These are phyloP conservation scores for Oryzias woworae DNA, from an alignment of 2,113 vertebrate genomes.

Conservation along the genomic window DNA sequence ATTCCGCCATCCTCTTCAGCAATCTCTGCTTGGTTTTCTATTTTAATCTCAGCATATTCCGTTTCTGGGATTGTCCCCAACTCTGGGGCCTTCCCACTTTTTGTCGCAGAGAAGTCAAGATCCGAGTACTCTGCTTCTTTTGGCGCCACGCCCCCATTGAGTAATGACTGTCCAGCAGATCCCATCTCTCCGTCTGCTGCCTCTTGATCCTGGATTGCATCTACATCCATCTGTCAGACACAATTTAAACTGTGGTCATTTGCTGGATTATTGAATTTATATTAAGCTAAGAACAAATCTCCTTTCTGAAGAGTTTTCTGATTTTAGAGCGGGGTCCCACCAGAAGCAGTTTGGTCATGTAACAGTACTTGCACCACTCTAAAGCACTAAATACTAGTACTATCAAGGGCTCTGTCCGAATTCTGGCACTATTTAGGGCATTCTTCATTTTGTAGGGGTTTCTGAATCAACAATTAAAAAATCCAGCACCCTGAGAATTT, in stretches of 20 bases:
- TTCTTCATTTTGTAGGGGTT: no score
- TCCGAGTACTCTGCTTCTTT: constrained; percentile 58
- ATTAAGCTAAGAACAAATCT: no score
- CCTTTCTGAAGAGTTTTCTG: no score
- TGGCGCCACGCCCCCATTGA: neutral
- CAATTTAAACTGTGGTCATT: neutral
- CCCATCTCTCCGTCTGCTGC: neutral
- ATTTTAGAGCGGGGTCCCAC: no score
- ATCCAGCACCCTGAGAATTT: no score
- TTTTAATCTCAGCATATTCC: constrained; percentile 72
- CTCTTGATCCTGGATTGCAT: constrained; percentile 10
- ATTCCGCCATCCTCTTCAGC: neutral
- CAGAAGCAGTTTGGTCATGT: no score
- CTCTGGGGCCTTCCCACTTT: neutral
- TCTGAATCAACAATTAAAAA: no score
- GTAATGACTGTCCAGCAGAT: neutral
- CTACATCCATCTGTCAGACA: neutral
- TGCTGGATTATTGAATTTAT: no score
- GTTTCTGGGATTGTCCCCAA: constrained; percentile 21
- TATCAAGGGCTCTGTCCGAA: no score
- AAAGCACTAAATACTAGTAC: no score
- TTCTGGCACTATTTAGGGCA: no score
- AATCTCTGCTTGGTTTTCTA: neutral
- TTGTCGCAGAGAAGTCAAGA: constrained; percentile 54
- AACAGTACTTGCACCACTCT: no score